Evolutionary conservation across 2,797 vertebrate genomes (phyloP).

Genomic region (Natrix natrix): DNA sequence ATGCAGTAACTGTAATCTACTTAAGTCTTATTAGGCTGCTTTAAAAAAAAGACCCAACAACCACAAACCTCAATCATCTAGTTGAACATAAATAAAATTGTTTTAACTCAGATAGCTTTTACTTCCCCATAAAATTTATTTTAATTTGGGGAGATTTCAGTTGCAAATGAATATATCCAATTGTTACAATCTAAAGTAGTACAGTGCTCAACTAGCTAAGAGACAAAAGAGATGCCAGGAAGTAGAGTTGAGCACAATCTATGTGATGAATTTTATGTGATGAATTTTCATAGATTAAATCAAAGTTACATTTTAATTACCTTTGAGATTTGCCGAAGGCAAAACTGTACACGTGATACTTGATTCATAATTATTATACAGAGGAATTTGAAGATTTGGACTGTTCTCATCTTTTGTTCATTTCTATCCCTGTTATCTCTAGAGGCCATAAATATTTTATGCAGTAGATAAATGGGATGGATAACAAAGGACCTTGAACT

Average conservation of each 20-base stretch:
- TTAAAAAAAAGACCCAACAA: conserved; percentile 2
- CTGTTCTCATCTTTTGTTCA: neutral
- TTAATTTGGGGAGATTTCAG: conserved; percentile 44
- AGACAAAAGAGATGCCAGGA: neutral
- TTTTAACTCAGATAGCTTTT: conserved; percentile 47
- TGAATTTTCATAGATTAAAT: neutral
- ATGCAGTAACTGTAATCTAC: conserved; percentile 43
- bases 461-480: neutral
- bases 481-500: neutral
- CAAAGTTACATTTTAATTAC: neutral
- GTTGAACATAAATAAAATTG: conserved; percentile 54
- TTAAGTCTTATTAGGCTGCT: neutral
- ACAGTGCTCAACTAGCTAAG: neutral
- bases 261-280: neutral
- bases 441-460: neutral
- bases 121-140: conserved; percentile 30
- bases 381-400: neutral
- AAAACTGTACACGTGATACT: neutral
- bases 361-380: neutral
- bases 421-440: neutral
- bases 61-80: conserved; percentile 49
- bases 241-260: neutral
- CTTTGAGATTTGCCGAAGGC: neutral
- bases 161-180: conserved; percentile 34
- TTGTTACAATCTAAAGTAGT: neutral